Evolutionary conservation across 1,140 invertebrate species (phyloP), one percentile per base, ranked within the genome.

Genomic region (Galleria mellonella): DNA sequence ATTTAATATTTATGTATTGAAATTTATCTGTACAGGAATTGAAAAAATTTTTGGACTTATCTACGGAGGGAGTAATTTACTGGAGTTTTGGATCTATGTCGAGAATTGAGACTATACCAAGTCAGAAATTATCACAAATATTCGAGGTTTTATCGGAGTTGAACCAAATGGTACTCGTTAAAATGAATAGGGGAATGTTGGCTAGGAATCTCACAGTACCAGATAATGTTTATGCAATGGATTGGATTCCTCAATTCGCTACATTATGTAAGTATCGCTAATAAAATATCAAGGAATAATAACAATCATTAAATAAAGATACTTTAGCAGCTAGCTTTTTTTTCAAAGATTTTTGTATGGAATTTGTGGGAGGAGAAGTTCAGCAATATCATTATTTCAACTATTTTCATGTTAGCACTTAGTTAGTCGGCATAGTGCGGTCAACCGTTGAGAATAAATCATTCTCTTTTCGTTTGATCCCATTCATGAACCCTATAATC

Each of bases 61-160:
- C 90, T 0, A 59, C 72, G 9, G 66, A 90, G 31, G 92, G 92
- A 0, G 89, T 91, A 1, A 89, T 94, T 28, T 91, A 91, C 52
- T 93, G 93, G 72, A 91, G 89, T 30, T 87, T 93, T 53, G 92
- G 92, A 0, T 90, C 91, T 0, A 90, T 90, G 75, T 81, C 90
- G 0, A 83, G 89, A 42, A 88, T 88, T 23, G 76, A 85, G 40
- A 83, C 88, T 1, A 72, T 91, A 13, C 87, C 88, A 0, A 53
- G 51, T 1, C 66, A 86, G 1, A 87, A 76, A 4, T 63, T 88
- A 6, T 47, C 81, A 8, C 61, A 77, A 17, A 78, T 91, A 28
- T 75, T 91, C 33, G 51, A 83, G 8, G 84, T 74, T 0, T 83
- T 91, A 51, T 76, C 77, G 0, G 73, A 71, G 12, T 42, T 91